Conservation (phyloP, 2,888 invertebrate genomes). For the Alviniconcha strummeri region DNA sequence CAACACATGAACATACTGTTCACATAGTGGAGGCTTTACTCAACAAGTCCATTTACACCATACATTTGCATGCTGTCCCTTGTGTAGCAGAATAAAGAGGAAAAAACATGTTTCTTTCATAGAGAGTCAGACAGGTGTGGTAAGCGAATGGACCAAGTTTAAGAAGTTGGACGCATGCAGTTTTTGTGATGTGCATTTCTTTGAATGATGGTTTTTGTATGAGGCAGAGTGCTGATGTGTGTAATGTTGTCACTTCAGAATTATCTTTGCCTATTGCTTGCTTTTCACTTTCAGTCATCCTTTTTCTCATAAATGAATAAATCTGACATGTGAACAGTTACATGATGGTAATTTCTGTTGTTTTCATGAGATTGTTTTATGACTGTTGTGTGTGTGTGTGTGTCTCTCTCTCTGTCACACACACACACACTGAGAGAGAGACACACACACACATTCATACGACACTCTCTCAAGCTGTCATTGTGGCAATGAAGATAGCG, state of each 20-base stretch:
- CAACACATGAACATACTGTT: no score
- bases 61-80: no score
- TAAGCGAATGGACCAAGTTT: neutral
- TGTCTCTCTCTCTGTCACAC: neutral
- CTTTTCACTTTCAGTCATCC: no score
- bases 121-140: neutral
- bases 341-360: no score
- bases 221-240: no score
- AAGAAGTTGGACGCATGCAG: neutral
- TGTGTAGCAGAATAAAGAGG: no score
- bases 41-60: no score
- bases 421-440: constrained; percentile 16
- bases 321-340: no score
- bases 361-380: no score
- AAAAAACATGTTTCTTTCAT: no score
- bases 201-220: neutral
- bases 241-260: neutral
- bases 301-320: neutral
- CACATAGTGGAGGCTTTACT: no score
- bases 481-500: neutral
- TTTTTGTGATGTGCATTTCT: neutral
- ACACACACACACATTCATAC: neutral
- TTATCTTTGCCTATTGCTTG: neutral
- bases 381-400: neutral
- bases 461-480: neutral